phyloP scores from a whole-genome alignment of 2,797 vertebrate species.

The Naso thynnoides region DNA sequence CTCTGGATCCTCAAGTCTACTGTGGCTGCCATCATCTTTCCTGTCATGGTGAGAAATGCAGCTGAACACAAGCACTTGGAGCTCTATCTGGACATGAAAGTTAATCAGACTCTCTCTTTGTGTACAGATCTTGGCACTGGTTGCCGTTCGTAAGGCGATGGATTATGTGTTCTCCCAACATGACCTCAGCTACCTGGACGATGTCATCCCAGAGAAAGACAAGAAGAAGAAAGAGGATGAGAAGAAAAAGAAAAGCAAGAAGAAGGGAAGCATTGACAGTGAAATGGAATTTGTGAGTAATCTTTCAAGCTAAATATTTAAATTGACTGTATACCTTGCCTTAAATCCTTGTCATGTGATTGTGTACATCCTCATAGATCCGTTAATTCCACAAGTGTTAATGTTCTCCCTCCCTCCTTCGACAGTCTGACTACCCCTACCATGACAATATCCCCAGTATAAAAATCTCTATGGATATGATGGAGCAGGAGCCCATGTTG shows the following conservation, averaged over 20 bases:
- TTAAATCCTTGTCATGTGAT: slow-evolving; percentile 21
- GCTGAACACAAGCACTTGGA: neutral
- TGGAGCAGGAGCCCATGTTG: slow-evolving; percentile 97
- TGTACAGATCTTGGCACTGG: slow-evolving; percentile 93
- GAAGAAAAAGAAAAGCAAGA: slow-evolving; percentile 97
- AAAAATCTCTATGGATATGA: slow-evolving; percentile 99
- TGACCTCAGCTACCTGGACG: slow-evolving; percentile 96
- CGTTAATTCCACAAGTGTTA: slow-evolving; percentile 37
- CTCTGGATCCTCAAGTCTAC: slow-evolving; percentile 99
- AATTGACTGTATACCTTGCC: neutral
- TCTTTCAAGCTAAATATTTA: neutral
- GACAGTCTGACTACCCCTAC: slow-evolving; percentile 96
- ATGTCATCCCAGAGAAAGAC: slow-evolving; percentile 99
- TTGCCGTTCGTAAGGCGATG: slow-evolving; percentile 97
- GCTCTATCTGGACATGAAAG: fast-evolving
- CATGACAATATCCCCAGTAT: slow-evolving; percentile 96
- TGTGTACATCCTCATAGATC: slow-evolving; percentile 37
- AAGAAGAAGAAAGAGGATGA: slow-evolving; percentile 99
- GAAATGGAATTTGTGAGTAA: slow-evolving; percentile 94
- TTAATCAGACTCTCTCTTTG: neutral
- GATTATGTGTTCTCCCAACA: slow-evolving; percentile 98
- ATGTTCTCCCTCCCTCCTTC: slow-evolving; percentile 84
- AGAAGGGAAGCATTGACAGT: slow-evolving; percentile 94
- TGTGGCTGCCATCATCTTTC: slow-evolving; percentile 97
- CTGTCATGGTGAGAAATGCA: slow-evolving; percentile 91